Conservation (phyloP, 2,888 invertebrate genomes). For the Spilarctia lutea region DNA sequence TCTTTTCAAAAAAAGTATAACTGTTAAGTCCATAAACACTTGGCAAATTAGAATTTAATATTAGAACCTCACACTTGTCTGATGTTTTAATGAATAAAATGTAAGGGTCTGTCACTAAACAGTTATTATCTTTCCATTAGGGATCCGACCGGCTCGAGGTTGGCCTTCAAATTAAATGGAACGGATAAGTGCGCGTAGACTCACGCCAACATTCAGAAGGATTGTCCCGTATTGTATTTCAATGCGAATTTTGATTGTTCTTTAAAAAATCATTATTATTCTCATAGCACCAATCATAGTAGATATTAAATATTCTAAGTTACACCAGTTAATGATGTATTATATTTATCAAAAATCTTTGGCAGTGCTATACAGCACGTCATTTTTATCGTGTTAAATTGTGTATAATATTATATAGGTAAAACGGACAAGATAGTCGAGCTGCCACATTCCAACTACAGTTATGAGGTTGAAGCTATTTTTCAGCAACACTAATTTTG, state of each 20-base stretch:
- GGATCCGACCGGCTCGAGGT: constrained; percentile 28
- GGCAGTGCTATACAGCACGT: too few relatives aligned
- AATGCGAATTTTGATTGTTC: not conserved
- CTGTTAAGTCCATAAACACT: not conserved
- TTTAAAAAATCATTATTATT: not conserved
- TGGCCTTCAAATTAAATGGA: constrained; percentile 53
- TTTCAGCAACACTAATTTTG: not conserved
- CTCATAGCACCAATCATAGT: not conserved
- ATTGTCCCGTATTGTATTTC: constrained; percentile 4
- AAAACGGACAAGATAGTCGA: not conserved
- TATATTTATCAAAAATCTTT: too few relatives aligned
- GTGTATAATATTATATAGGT: not conserved
- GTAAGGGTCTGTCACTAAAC: constrained; percentile 57
- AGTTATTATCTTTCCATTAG: constrained; percentile 73
- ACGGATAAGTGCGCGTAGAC: constrained; percentile 43
- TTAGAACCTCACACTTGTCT: not conserved
- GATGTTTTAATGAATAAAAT: constrained; percentile 46
- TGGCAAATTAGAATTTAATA: constrained; percentile 6
- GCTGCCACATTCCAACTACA: too few relatives aligned
- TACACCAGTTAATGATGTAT: not conserved
- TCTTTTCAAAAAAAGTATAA: not conserved
- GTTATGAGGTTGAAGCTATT: not conserved
- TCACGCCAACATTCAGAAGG: constrained; percentile 14
- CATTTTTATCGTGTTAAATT: too few relatives aligned
- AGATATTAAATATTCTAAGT: not conserved